Percentiles rank a stretch among this genome's conserved stretches.
These are phyloP conservation scores for Halcyon badia DNA, from an alignment of 2,797 vertebrate species.

Conservation along the genomic window DNA sequence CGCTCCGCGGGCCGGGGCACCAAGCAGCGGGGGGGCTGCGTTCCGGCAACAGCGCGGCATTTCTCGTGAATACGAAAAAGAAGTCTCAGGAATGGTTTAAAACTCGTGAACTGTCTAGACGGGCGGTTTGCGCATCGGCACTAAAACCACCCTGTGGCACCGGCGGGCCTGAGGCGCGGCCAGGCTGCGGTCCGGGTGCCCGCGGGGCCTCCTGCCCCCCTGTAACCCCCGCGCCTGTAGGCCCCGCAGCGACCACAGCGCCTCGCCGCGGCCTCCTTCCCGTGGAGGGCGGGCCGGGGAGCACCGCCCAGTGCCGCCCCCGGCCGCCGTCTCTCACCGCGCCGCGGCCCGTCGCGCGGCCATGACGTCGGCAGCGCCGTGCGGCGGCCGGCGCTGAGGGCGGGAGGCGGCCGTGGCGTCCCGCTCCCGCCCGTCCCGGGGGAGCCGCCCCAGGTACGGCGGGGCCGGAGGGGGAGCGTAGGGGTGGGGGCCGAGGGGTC, in stretches of 20 bases:
- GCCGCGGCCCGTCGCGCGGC: too few species aligned
- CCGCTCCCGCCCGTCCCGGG: not conserved
- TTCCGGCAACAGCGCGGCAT: accelerated
- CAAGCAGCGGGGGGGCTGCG: accelerated
- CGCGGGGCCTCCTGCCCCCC: too few species aligned
- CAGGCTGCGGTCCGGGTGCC: not conserved
- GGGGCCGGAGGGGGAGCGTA: too few species aligned
- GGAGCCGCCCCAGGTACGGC: not conserved
- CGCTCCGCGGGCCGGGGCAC: accelerated
- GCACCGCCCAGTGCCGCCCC: too few species aligned
- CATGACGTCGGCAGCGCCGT: too few species aligned
- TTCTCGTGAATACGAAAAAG: accelerated
- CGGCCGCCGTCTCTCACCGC: too few species aligned
- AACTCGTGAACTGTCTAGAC: accelerated
- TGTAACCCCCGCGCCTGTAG: accelerated
- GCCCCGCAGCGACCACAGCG: accelerated
- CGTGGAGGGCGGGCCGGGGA: not conserved
- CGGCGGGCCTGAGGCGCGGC: not conserved
- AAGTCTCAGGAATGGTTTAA: accelerated
- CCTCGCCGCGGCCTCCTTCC: accelerated
- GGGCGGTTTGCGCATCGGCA: too few species aligned
- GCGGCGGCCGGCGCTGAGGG: not conserved
- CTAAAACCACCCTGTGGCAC: not conserved
- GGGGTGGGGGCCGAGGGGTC: not conserved
- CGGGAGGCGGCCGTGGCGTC: too few species aligned